Evolutionary conservation across 1,140 invertebrate species (phyloP).

Genomic region (Venturia canescens): DNA sequence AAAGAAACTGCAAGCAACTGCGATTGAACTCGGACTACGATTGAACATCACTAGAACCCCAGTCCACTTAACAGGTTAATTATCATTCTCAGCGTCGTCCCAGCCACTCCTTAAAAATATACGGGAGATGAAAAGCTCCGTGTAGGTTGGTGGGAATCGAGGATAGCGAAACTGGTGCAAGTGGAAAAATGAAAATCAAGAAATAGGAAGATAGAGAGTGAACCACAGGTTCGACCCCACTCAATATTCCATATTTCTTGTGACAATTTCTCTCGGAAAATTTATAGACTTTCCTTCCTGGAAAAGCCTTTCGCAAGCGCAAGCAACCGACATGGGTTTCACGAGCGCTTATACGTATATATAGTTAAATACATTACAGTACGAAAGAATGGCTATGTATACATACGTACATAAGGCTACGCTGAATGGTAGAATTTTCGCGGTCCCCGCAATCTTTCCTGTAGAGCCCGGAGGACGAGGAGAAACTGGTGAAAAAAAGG

Average conservation of each 20-base stretch:
- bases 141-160: no score
- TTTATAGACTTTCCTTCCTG: constrained; percentile 66
- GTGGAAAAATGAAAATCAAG: not conserved
- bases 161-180: not conserved
- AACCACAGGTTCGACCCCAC: constrained; percentile 21
- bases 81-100: no score
- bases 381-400: constrained; percentile 10
- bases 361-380: constrained; percentile 4
- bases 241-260: constrained; percentile 67
- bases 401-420: constrained; percentile 11
- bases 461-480: not conserved
- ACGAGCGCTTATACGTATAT: not conserved
- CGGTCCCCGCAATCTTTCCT: constrained; percentile 10
- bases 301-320: not conserved
- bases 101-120: no score
- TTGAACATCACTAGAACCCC: no score
- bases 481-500: constrained; percentile 1
- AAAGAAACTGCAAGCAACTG: no score
- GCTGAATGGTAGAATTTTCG: not conserved
- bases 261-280: constrained; percentile 65
- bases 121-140: no score
- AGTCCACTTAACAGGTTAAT: no score
- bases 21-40: no score
- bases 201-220: not conserved
- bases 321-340: not conserved